Base-by-base conservation (phyloP, 2,888 invertebrate species). In the Tethea ocularis region DNA sequence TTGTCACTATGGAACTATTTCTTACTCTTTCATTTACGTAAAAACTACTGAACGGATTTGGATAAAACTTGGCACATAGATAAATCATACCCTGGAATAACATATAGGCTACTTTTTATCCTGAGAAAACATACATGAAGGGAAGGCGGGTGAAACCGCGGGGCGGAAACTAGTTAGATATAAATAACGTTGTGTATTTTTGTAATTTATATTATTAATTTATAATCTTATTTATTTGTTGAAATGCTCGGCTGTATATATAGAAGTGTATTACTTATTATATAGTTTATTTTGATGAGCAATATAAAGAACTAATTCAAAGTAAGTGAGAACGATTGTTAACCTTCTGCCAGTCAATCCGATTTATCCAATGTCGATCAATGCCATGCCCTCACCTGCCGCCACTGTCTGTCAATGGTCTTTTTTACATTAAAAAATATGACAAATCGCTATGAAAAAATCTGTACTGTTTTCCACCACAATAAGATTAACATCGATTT, bases 341-440 rank as follows among this genome's bases (percentile, higher is more conserved):
- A 62, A 78, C 76, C 69, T 68, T 38, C 71, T 67, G 71, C 69
- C 66, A 78, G 86, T 84, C 86, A 82, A 76, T 83, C 75, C 72
- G 78, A 80, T 82, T 84, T 83, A 85, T 81, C 83, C 72, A 75
- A 65, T 61, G 74, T 75, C 79, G 72, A 81, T 84, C 83, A 83
- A 62, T 57, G 67, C 62, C 72, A 66, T 60, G 63, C 71, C 70
- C 74, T 77, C 80, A 77, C 77, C 77, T 63, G 68, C 82, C 74
- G 75, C 80, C 77, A 79, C 80, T 68, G 75, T 75, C 76, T 82
- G 77, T 76, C 77, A 68, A 77, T 77, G 62, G 66, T 65, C 13
- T 33, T 33, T 57, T 69, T 67, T 68, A 69, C 61, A 63, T 60
- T 59, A 67, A 66, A 71, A 74, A 71, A 74, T 68, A 73, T 67